Conservation (phyloP, 2,113 vertebrate species). For the Pelobates fuscus region DNA sequence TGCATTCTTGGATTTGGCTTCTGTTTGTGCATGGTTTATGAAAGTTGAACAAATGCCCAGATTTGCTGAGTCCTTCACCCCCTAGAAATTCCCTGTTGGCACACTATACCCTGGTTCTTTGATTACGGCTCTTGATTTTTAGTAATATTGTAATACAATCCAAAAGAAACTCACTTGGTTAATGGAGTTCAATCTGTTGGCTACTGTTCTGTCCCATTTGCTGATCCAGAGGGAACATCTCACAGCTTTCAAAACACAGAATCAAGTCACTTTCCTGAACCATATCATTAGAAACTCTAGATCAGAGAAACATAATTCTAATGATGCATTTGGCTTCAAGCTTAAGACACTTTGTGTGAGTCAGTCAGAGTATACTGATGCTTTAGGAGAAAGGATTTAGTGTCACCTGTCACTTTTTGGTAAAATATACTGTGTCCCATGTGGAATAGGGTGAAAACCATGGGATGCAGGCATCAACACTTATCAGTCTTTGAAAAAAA, state of each 20-base stretch:
- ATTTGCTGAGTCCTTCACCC: conserved; percentile 22
- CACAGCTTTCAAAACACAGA: conserved; percentile 22
- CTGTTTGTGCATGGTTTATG: conserved; percentile 7
- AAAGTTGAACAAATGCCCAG: conserved; percentile 31
- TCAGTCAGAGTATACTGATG: neutral
- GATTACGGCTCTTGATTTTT: conserved; percentile 40
- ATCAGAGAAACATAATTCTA: conserved; percentile 10
- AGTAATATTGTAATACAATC: conserved; percentile 32
- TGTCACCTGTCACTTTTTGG: no score
- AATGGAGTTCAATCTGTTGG: conserved; percentile 36
- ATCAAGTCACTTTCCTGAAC: conserved; percentile 8
- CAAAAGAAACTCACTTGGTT: conserved; percentile 30
- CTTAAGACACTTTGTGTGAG: neutral
- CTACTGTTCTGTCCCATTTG: conserved; percentile 24
- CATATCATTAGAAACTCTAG: conserved; percentile 37
- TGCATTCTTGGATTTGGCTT: conserved; percentile 22
- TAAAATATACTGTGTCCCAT: no score
- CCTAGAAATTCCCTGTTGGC: conserved; percentile 29
- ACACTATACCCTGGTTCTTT: conserved; percentile 21
- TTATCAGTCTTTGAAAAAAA: no score
- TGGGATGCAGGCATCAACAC: no score
- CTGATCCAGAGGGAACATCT: conserved; percentile 28
- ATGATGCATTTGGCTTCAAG: conserved; percentile 31
- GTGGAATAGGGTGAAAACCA: no score
- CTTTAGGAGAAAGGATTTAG: neutral